Percentiles rank a stretch among this genome's conserved stretches.
Evolutionary conservation across 1,140 invertebrate species (phyloP).

Genomic region (Aplysia californica): DNA sequence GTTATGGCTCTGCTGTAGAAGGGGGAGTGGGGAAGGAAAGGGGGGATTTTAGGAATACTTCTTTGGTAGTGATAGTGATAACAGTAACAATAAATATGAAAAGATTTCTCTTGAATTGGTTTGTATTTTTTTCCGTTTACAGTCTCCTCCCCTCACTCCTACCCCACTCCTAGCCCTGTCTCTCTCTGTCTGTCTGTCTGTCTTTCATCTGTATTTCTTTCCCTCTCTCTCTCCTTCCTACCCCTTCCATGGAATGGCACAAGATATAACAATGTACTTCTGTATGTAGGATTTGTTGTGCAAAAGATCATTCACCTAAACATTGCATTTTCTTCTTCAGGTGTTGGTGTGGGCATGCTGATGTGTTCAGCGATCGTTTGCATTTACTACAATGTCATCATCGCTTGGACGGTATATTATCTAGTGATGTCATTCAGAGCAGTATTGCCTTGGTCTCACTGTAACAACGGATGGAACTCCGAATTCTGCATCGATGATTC

Average conservation of each 20-base stretch:
- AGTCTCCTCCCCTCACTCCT: neutral
- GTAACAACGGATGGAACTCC: slow-evolving; percentile 89
- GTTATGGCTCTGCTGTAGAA: too few relatives aligned
- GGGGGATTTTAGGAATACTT: too few relatives aligned
- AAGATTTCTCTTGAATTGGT: neutral
- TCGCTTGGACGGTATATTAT: slow-evolving; percentile 98
- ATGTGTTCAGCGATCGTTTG: slow-evolving; percentile 97
- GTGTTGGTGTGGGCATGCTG: slow-evolving; percentile 64
- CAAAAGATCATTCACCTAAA: neutral
- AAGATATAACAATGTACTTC: neutral
- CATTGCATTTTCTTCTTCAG: slow-evolving; percentile 32
- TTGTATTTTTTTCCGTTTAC: neutral
- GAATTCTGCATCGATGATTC: slow-evolving; percentile 45
- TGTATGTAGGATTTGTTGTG: neutral
- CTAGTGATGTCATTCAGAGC: slow-evolving; percentile 82
- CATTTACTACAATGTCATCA: slow-evolving; percentile 99
- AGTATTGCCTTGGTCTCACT: slow-evolving; percentile 89
- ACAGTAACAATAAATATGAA: too few relatives aligned
- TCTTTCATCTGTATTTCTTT: neutral
- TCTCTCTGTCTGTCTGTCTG: neutral
- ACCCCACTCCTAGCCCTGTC: neutral
- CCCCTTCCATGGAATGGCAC: neutral
- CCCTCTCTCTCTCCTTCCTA: neutral
- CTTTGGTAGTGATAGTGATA: too few relatives aligned
- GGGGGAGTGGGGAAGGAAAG: too few relatives aligned